Percentiles rank a stretch among this genome's conserved stretches.
phyloP scores from a whole-genome alignment of 2,888 invertebrate genomes.

The Podabrus alpinus region DNA sequence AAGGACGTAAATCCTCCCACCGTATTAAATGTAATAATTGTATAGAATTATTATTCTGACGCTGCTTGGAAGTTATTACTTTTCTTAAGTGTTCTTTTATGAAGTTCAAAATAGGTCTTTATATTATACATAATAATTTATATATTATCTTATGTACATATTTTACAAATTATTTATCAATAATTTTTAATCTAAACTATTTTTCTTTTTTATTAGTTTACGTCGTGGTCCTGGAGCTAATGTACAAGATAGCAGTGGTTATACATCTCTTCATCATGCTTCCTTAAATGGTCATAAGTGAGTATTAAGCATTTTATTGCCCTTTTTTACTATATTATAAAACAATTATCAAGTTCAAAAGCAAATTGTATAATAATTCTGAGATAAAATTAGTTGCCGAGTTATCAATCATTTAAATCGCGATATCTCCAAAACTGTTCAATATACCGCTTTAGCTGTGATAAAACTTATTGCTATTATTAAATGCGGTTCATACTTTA shows the following conservation, averaged over 20 bases:
- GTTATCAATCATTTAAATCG: too few species aligned
- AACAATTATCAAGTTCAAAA: not conserved
- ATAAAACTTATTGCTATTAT: not conserved
- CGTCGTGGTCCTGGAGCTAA: conserved; percentile 89
- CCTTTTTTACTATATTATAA: not conserved
- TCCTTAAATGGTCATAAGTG: conserved; percentile 92
- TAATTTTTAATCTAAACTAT: not conserved
- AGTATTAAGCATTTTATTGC: conserved; percentile 44
- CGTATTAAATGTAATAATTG: conserved; percentile 43
- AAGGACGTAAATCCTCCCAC: conserved; percentile 41
- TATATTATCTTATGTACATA: too few species aligned
- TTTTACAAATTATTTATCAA: not conserved
- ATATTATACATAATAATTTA: not conserved
- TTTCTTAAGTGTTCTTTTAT: conserved; percentile 17
- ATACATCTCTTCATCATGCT: conserved; percentile 92
- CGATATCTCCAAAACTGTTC: not conserved
- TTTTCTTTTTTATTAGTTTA: conserved; percentile 66
- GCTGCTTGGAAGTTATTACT: conserved; percentile 21
- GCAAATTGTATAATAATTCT: not conserved
- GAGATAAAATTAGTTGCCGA: not conserved
- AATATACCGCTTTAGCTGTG: too few species aligned
- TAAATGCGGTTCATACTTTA: not conserved
- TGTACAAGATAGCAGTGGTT: conserved; percentile 90
- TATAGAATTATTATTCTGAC: conserved; percentile 41
- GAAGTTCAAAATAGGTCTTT: not conserved